Conservation (phyloP, 2,888 invertebrate genomes). For the Macrophya alboannulata region DNA sequence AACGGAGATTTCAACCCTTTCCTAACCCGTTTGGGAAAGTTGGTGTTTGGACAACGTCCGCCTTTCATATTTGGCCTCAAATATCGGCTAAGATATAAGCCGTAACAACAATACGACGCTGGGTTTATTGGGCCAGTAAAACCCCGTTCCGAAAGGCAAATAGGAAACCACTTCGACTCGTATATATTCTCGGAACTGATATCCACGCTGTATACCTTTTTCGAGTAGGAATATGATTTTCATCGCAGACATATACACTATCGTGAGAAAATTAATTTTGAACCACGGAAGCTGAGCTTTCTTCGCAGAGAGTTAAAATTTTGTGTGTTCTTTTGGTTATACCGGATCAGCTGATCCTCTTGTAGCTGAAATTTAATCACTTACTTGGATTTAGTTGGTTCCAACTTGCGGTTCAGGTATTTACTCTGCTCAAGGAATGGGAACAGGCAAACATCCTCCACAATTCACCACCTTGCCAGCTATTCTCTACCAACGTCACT, state of each 20-base stretch:
- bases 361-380: neutral
- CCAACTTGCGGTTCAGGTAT: neutral
- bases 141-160: slow-evolving; percentile 30
- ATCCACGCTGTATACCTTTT: neutral
- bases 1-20: no score
- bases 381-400: neutral
- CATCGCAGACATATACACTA: neutral
- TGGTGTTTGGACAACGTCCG: slow-evolving; percentile 7
- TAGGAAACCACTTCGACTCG: slow-evolving; percentile 30
- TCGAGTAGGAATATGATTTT: neutral
- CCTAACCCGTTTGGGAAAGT: neutral
- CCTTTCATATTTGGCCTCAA: slow-evolving; percentile 8
- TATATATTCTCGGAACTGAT: slow-evolving; percentile 26
- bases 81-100: slow-evolving; percentile 17
- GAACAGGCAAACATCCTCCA: slow-evolving; percentile 13
- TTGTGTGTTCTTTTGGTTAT: neutral
- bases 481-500: slow-evolving; percentile 24
- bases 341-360: neutral
- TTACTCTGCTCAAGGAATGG: neutral
- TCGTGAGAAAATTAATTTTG: neutral
- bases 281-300: neutral
- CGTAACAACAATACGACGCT: slow-evolving; percentile 27
- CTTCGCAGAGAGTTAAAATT: no score
- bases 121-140: slow-evolving; percentile 27
- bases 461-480: slow-evolving; percentile 9